Conservation (phyloP, 30 jellyfish, hydroid and myxozoan species). For the Aurelia aurita region DNA sequence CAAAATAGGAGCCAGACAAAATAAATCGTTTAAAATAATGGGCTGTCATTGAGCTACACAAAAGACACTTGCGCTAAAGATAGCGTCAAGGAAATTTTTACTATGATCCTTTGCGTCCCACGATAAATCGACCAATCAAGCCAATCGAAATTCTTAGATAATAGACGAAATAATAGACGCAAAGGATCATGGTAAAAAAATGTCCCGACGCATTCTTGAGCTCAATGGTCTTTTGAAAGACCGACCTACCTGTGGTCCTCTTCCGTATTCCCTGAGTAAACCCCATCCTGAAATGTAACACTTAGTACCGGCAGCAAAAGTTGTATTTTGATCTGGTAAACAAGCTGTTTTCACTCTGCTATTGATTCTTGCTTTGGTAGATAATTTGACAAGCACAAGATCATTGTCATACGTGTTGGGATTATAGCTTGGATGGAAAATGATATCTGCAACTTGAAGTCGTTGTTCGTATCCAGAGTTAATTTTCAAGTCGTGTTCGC, state of each 20-base stretch:
- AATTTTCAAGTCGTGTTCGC: conserved; percentile 87
- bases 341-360: conserved; percentile 93
- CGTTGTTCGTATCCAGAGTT: conserved; percentile 80
- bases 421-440: conserved; percentile 89
- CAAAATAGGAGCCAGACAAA: too few relatives aligned
- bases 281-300: conserved; percentile 99
- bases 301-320: conserved; percentile 83
- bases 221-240: too few relatives aligned
- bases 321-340: conserved; percentile 90
- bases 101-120: too few relatives aligned
- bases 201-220: too few relatives aligned
- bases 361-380: conserved; percentile 67
- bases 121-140: too few relatives aligned
- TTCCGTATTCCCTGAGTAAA: conserved; percentile 80
- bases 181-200: too few relatives aligned
- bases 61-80: too few relatives aligned
- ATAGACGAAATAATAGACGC: too few relatives aligned
- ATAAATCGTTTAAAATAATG: too few relatives aligned
- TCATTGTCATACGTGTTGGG: conserved; percentile 71
- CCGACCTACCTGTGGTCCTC: conserved; percentile 83
- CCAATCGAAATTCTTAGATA: too few relatives aligned
- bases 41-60: too few relatives aligned
- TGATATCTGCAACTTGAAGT: conserved; percentile 73
- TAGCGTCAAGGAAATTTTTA: too few relatives aligned
- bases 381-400: conserved; percentile 79